phyloP scores from a whole-genome alignment of 2,797 vertebrate genomes.

The Hirundo rustica region DNA sequence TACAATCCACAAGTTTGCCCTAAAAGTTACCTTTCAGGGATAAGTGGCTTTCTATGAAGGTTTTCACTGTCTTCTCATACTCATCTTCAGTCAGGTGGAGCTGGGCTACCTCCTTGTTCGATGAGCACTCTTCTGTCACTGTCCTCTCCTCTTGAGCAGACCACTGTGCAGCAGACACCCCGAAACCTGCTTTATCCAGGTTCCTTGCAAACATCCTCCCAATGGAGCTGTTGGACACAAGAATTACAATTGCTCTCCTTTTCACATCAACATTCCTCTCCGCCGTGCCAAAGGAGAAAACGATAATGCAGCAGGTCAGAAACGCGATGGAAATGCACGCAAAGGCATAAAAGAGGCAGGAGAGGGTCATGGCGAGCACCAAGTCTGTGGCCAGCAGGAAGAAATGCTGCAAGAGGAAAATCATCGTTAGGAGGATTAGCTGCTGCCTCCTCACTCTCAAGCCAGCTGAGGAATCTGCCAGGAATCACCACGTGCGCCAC shows the following conservation, averaged over 20 bases:
- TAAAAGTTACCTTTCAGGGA: constrained; percentile 52
- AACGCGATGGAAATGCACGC: background rate
- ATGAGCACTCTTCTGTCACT: background rate
- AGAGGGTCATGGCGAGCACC: constrained; percentile 36
- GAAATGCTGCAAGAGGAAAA: constrained; percentile 21
- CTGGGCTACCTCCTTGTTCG: background rate
- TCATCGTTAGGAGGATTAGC: background rate
- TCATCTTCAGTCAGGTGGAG: constrained; percentile 24
- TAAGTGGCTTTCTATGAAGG: constrained; percentile 4
- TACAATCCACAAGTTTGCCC: background rate
- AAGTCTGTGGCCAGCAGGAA: constrained; percentile 63
- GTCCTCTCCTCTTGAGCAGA: background rate
- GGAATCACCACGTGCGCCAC: background rate
- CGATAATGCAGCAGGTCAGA: constrained; percentile 33
- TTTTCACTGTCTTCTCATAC: constrained; percentile 32
- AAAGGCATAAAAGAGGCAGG: constrained; percentile 37
- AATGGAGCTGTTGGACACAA: constrained; percentile 19
- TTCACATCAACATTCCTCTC: background rate
- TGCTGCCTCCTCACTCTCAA: background rate
- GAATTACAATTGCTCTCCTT: background rate
- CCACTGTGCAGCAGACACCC: background rate
- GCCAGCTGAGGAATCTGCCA: background rate
- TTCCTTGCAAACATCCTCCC: constrained; percentile 33
- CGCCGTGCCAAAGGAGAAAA: background rate
- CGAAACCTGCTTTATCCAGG: background rate